Base-by-base conservation (phyloP, 2,113 vertebrate genomes). In the Cryptomyrus ogoouensis region DNA sequence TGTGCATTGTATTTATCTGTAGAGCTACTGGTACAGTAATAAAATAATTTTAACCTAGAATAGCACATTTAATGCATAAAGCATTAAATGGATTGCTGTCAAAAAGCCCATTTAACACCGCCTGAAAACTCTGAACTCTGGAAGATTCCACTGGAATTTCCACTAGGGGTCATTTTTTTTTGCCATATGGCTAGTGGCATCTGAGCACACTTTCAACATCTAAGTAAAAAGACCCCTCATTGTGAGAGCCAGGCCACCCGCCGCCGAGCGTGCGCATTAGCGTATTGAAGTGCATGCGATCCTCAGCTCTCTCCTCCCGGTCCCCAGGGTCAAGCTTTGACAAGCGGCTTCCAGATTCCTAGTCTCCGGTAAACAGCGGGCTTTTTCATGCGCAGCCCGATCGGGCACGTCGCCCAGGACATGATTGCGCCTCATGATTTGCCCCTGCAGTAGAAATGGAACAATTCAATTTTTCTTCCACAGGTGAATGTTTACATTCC, bases 401-500 rank as follows among this genome's bases (percentile, higher is more conserved):
- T 24, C 89, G 46, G 89, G 89, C 74, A 89, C 53, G 90, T 87
- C 58, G 89, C 90, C 90, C 88, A 89, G 87, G 56, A 90, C 83
- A 86, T 13, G 53, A 91, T 91, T 83, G 77, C 74, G 62, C 24
- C 27, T 27, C 85, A 90, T 89, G 90, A 83, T 88, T 89, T 90
- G 87, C 83, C 88, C 83, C 58, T 80, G 31, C 44, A 50, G 83
- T 83, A 80, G 52, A 88, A 74, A 44, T 66, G 84, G 89, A 91
- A 91, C 90, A 6, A 91, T 91, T 91, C n/a, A 35, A 88, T 47
- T 87, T 89, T 85, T 91, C 84, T 56, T 39, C 46, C 35, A 66
- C 77, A 46, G 90, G 91, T 91, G 90, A 70, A 83, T 80, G 89
- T 94, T 94, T 94, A 90, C 95, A 95, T 95, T 95, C 94, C 92